Evolutionary conservation across 2,113 vertebrate genomes (phyloP), one percentile per base, ranked within the genome.

Genomic region (Baryphthengus martii): DNA sequence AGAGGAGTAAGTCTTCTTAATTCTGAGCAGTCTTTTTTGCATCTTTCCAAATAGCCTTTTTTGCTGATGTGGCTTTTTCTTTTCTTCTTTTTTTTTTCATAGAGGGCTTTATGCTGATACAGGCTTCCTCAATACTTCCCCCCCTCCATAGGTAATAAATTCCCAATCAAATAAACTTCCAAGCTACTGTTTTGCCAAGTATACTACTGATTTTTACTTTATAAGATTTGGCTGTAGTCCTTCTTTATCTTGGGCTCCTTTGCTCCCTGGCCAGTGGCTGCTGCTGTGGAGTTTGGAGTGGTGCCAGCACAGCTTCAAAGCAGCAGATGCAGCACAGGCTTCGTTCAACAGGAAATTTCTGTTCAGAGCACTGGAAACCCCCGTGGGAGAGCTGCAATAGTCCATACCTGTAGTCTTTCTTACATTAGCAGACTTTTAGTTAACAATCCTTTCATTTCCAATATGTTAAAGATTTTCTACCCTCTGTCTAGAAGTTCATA

Each of bases 241-340:
- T 88, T 75, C n/a, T 84, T 71, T 75, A 58, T 85, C 63, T 88
- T 62, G 65, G 70, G 8, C 67, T 95, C 3, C n/a, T 94, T 85
- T 94, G 55, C 63, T 85, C 56, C 17, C 26, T 74, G 85, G 75
- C 85, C 45, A 18, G 75, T 83, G 18, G 29, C 55, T 88, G 58
- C 89, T 83, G 71, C 55, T 90, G 26, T 56, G 33, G 63, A 86
- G 45, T 4, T 24, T 93, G 91, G 82, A 90, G 11, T 33, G 39
- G 84, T 13, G 88, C 91, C 94, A 96, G 68, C 65, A 31, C 13
- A 92, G 29, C 79, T 95, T 93, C 88, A 90, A 94, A 89, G 89
- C 52, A 33, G 45, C 67, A 91, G 52, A 79, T 87, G 73, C 53
- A 82, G 52, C n/a, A 10, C 62, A 61, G 58, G 71, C 47, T 73